phyloP scores from a whole-genome alignment of 1,140 invertebrate species.

The Bombus pascuorum region DNA sequence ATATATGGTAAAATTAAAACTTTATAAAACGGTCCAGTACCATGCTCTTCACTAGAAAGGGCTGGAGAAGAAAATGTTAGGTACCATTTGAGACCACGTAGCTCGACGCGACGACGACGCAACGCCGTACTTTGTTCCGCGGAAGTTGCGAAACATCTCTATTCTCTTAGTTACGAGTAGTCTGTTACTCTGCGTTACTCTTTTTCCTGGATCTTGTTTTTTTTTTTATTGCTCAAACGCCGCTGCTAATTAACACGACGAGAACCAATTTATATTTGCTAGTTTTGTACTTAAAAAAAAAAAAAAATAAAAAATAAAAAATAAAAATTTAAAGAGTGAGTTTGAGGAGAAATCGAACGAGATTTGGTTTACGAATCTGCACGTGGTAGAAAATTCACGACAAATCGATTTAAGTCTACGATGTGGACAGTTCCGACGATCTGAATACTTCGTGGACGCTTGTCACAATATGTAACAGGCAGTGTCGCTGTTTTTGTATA shows the following conservation, averaged over 20 bases:
- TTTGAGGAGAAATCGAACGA: not conserved
- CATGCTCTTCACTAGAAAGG: not conserved
- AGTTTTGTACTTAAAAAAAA: accelerated
- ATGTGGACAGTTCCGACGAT: not conserved
- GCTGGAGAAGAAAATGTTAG: not conserved
- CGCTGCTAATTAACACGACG: not conserved
- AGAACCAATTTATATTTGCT: not conserved
- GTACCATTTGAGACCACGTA: not conserved
- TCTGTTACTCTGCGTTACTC: too few species aligned
- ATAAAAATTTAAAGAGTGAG: accelerated
- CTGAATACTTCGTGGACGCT: not conserved
- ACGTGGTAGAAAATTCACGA: not conserved
- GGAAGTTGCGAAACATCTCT: not conserved
- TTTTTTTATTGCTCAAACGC: not conserved
- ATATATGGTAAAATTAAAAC: not conserved
- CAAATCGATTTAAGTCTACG: not conserved
- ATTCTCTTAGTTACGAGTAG: not conserved
- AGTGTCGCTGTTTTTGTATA: not conserved
- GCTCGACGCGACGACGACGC: not conserved
- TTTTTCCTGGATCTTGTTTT: not conserved
- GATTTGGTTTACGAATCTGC: not conserved
- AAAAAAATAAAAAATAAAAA: accelerated
- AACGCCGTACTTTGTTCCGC: not conserved
- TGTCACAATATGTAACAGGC: slow-evolving; percentile 11
- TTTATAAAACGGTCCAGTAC: not conserved